phyloP scores from a whole-genome alignment of 1,140 invertebrate species.

The Drosophila jambulina region DNA sequence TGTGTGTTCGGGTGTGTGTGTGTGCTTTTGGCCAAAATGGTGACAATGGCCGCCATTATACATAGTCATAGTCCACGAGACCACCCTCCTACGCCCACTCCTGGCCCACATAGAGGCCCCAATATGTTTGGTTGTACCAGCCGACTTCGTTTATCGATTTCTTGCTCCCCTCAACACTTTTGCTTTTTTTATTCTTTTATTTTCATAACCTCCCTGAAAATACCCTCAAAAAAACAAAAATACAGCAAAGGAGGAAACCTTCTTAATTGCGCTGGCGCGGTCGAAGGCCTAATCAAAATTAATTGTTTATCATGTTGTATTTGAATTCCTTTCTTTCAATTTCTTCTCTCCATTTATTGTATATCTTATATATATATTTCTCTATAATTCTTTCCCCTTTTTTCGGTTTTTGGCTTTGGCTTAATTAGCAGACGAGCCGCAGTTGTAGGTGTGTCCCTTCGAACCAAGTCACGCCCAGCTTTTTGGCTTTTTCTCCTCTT shows the following conservation, averaged over 20 bases:
- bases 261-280: slow-evolving; percentile 72
- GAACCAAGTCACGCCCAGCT: slow-evolving; percentile 61
- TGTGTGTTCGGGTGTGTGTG: slow-evolving; percentile 14
- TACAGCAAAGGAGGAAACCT: slow-evolving; percentile 10
- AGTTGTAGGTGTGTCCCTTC: slow-evolving; percentile 68
- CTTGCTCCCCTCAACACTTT: slow-evolving; percentile 57
- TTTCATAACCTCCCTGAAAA: slow-evolving; percentile 24
- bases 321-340: slow-evolving; percentile 78
- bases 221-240: not conserved
- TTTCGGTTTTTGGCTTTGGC: slow-evolving; percentile 8
- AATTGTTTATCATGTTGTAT: slow-evolving; percentile 84
- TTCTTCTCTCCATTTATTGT: slow-evolving; percentile 33
- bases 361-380: slow-evolving; percentile 23
- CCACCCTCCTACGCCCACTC: slow-evolving; percentile 18
- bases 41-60: slow-evolving; percentile 81
- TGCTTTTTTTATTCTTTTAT: slow-evolving; percentile 51
- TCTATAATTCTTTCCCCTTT: slow-evolving; percentile 38
- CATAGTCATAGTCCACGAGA: slow-evolving; percentile 19
- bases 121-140: slow-evolving; percentile 41
- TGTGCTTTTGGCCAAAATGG: slow-evolving; percentile 59
- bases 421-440: slow-evolving; percentile 76
- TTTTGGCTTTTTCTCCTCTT: slow-evolving; percentile 19
- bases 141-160: slow-evolving; percentile 64
- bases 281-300: slow-evolving; percentile 77
- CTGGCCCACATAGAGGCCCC: slow-evolving; percentile 31